Conservation (phyloP, 2,113 vertebrate genomes). For the Neodon shergylaensis region DNA sequence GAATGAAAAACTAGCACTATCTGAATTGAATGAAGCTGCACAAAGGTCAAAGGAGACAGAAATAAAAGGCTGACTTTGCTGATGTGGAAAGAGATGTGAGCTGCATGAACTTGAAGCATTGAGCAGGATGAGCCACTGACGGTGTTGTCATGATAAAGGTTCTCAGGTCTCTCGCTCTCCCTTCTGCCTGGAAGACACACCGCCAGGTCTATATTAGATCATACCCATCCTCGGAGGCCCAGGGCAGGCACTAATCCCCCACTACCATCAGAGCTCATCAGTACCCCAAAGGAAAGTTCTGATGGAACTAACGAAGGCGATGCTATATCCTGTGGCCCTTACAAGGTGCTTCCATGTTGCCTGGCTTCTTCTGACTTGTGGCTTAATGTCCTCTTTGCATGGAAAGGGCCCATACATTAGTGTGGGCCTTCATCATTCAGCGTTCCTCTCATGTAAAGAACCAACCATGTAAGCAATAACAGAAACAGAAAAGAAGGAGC, state of each 20-base stretch:
- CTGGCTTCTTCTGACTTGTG: not conserved
- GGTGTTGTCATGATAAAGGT: not conserved
- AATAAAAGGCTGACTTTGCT: not conserved
- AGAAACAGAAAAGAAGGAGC: not conserved
- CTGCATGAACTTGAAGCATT: accelerated
- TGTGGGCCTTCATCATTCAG: not conserved
- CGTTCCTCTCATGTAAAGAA: too few species aligned
- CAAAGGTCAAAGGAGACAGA: not conserved
- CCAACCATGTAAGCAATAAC: not conserved
- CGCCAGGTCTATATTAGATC: not conserved
- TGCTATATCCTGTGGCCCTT: accelerated
- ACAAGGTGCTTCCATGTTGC: too few species aligned
- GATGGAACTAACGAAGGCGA: not conserved
- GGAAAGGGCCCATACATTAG: not conserved
- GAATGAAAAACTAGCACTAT: not conserved
- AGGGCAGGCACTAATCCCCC: not conserved
- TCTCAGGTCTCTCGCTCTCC: accelerated
- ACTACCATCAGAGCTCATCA: accelerated
- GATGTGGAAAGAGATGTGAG: accelerated
- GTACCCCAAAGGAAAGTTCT: accelerated
- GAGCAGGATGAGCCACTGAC: too few species aligned
- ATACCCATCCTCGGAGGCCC: not conserved
- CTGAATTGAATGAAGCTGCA: not conserved
- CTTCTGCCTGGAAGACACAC: not conserved
- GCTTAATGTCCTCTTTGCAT: too few species aligned